Conservation (phyloP, 2,797 vertebrate genomes). For the Notolabrus celidotus region DNA sequence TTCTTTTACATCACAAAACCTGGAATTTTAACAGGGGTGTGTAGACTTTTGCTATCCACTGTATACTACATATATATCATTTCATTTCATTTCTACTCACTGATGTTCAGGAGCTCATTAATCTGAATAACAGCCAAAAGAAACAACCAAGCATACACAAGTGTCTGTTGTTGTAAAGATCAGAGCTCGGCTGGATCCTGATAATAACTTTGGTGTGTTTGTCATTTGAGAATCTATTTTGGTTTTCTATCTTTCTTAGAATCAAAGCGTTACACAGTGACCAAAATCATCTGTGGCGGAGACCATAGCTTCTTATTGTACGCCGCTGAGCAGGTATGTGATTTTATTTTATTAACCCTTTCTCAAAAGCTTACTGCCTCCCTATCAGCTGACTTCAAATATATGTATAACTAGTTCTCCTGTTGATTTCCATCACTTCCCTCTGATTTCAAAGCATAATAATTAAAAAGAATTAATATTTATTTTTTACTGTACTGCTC, state of each 20-base stretch:
- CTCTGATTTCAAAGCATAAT: background rate
- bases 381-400: background rate
- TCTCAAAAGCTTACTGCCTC: background rate
- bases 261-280: slow-evolving; percentile 87
- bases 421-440: background rate
- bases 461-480: background rate
- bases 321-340: slow-evolving; percentile 89
- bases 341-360: background rate
- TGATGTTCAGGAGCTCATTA: no score
- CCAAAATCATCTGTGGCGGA: slow-evolving; percentile 94
- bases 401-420: background rate
- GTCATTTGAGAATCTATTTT: background rate
- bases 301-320: slow-evolving; percentile 95
- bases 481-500: background rate
- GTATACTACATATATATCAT: no score
- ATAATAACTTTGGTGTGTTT: background rate
- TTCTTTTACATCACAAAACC: no score
- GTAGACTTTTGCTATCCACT: no score
- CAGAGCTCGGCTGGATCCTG: background rate
- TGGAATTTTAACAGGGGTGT: no score
- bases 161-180: no score
- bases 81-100: background rate
- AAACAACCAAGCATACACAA: no score
- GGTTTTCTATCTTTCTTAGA: slow-evolving; percentile 58
- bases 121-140: no score